Percentiles rank a stretch among this genome's conserved stretches.
Evolutionary conservation across 1,140 invertebrate species (phyloP).

Genomic region (Drosophila tropicalis): DNA sequence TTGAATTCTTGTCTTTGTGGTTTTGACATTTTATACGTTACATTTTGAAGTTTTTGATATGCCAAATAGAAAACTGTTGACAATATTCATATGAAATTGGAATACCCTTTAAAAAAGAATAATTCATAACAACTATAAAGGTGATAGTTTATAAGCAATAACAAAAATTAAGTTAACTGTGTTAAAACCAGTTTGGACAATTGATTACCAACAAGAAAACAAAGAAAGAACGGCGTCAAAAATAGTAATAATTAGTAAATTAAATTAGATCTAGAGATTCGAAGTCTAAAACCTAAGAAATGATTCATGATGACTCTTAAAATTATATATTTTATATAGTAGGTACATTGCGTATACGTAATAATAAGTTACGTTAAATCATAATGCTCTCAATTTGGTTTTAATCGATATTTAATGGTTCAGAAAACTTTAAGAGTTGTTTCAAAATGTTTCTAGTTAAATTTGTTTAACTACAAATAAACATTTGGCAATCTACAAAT

Average conservation of each 20-base stretch:
- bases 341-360: no score
- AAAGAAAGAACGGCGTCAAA: neutral
- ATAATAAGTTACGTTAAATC: no score
- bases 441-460: neutral
- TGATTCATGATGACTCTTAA: no score
- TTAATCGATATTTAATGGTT: no score
- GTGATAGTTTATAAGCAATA: neutral
- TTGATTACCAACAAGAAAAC: neutral
- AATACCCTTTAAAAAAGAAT: neutral
- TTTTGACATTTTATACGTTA: constrained; percentile 48
- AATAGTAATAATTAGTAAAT: neutral
- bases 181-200: neutral
- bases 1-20: constrained; percentile 36
- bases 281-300: no score
- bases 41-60: constrained; percentile 51
- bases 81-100: neutral
- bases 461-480: neutral
- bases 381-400: no score
- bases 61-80: constrained; percentile 17
- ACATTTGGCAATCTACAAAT: neutral
- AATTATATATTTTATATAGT: no score
- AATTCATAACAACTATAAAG: neutral
- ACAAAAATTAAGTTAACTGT: neutral
- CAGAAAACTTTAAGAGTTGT: neutral
- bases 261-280: neutral